Percentiles rank a stretch among this genome's conserved stretches.
phyloP scores from a whole-genome alignment of 2,797 vertebrate genomes.

The Onychomys torridus region DNA sequence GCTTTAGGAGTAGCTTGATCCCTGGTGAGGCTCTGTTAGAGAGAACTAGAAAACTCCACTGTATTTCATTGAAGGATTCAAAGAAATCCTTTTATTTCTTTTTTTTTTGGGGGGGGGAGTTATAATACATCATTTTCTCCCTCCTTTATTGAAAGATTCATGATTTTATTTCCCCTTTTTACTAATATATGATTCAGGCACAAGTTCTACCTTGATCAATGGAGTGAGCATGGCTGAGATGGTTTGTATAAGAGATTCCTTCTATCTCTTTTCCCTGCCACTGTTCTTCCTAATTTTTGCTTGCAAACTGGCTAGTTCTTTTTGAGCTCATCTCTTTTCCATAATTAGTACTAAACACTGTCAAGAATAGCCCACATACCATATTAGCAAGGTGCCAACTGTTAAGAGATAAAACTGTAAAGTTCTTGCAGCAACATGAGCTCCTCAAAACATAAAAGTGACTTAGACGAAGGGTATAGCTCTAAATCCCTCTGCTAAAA shows the following conservation, averaged over 20 bases:
- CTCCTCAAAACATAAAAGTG: slow-evolving; percentile 32
- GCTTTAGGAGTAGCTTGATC: neutral
- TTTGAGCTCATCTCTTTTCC: neutral
- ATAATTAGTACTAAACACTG: slow-evolving; percentile 33
- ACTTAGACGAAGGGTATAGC: neutral
- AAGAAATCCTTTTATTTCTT: neutral
- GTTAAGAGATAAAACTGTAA: slow-evolving; percentile 28
- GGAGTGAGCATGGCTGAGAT: neutral
- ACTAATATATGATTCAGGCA: neutral
- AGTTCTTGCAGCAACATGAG: neutral
- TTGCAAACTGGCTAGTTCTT: neutral
- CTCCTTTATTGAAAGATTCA: neutral
- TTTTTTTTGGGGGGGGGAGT: too few relatives aligned
- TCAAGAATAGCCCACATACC: neutral
- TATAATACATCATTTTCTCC: neutral
- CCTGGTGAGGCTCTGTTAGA: neutral
- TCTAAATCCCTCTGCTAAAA: slow-evolving; percentile 23
- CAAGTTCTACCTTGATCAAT: neutral
- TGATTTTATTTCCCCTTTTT: slow-evolving; percentile 13
- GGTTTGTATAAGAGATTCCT: slow-evolving; percentile 22
- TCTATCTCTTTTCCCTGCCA: neutral
- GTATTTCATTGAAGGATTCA: neutral
- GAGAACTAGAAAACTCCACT: neutral
- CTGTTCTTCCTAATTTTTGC: slow-evolving; percentile 38
- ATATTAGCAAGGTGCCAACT: neutral